Base-by-base conservation (phyloP, 2,888 invertebrate species). In the Caenorhabditis parvicauda region DNA sequence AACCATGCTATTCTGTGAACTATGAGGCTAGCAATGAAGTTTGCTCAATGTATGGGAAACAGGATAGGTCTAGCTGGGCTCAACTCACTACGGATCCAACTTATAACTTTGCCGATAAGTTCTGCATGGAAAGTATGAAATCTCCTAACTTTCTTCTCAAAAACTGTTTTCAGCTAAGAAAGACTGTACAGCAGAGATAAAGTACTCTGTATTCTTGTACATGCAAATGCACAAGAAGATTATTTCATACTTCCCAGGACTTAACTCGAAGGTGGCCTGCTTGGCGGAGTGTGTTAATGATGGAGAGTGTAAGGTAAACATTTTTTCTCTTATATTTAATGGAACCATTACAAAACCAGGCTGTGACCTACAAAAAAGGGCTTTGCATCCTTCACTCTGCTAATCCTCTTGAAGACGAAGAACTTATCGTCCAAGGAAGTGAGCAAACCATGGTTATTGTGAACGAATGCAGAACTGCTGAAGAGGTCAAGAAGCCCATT, bases 391-490 rank as follows among this genome's bases (percentile, higher is more conserved):
- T 70, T 4, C 72, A 72, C 45, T 62, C 59, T 3, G 56, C 54
- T 0, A 59, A 59, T 5, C 64, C 69, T 9, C 29, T 60, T 4
- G 38, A 42, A 1, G 68, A 72, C 46, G 22, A 51, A 3, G 42
- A 54, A 0, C 22, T 66, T n/a, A 43, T 72, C 7, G 39, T 51
- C 5, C 61, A 68, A 7, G 72, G 72, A 29, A 61, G 48, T 28
- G 60, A 58, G 19, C 52, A 70, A 28, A 72, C 72, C 1, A 51
- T 72, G 57, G 72, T 72, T 0, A 62, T 72, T 24, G 72, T 68
- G 39, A 72, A 72, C 39, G 70, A 70, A 2, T 72, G 72, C 37
- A 63, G 65, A 24, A 25, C 55, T 7, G 51, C 61, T 1, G 54
- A 55, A 14, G 53, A 24, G 17, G 39, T 38, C 19, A 38, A 28